Evolutionary conservation across 2,113 vertebrate species (phyloP), one percentile per base, ranked within the genome.

Genomic region (Tachysurus vachellii): DNA sequence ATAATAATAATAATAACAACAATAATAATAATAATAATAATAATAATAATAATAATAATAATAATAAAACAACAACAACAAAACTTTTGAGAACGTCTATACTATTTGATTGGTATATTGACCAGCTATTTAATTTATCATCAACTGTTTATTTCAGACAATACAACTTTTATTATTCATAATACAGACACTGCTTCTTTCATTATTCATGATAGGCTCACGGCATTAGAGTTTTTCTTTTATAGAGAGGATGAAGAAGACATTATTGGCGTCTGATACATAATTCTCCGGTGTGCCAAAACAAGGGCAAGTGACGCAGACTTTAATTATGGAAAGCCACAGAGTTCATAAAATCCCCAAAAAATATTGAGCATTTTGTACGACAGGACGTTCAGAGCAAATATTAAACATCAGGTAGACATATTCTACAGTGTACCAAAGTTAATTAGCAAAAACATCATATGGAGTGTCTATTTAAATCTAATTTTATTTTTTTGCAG

Each of bases 121-220:
- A 42, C 23, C 23, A 75, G 68, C 70, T 59, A 53, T 77, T n/a
- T 82, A 76, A 59, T 85, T 87, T 75, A 66, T 85, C 36, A 61
- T 31, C 19, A n/a, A 23, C 61, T 79, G 36, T 86, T 87, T 54
- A 89, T 56, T 44, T 87, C 73, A 87, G 54, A 84, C 82, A 66
- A 13, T n/a, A n/a, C 56, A 82, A 81, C 53, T 70, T 88, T 71
- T 73, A 88, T 88, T 85, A 85, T 88, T 73, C 62, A 83, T 77
- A 53, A 4, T 79, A 70, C 82, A 89, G 88, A 68, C 86, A 82
- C 66, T 7, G 14, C 13, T 61, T 88, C 42, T 56, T 90, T 75
- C 73, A 88, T 90, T 83, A 86, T 86, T 90, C 13, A 84, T 88
- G 84, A 53, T 80, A 26, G 19, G 19, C 47, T n/a, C 42, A 71